These are phyloP conservation scores for Crotalus helleri DNA, from an alignment of 2,113 vertebrate species.

Conservation along the genomic window DNA sequence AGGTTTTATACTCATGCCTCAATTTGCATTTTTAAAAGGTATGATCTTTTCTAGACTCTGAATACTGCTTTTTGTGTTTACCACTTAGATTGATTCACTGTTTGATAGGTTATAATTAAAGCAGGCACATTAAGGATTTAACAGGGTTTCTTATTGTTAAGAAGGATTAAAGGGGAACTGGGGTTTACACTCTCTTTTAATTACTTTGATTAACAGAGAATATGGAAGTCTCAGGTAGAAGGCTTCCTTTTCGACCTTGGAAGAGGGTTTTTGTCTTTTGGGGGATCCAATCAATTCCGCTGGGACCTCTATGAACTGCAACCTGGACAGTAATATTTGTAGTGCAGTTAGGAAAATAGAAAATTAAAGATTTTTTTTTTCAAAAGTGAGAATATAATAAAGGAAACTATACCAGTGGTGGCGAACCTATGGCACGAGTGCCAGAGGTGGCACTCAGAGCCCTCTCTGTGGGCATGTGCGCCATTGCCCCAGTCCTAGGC, in stretches of 20 bases:
- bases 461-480: too few relatives aligned
- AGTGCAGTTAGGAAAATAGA: not conserved
- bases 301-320: not conserved
- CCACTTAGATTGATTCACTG: slow-evolving; percentile 47
- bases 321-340: not conserved
- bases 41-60: slow-evolving; percentile 49
- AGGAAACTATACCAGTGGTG: too few relatives aligned
- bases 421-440: too few relatives aligned
- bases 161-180: slow-evolving; percentile 58
- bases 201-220: slow-evolving; percentile 50
- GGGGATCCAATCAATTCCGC: not conserved
- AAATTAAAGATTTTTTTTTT: not conserved
- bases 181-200: slow-evolving; percentile 56
- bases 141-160: slow-evolving; percentile 57
- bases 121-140: slow-evolving; percentile 62
- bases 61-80: slow-evolving; percentile 50
- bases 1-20: slow-evolving; percentile 53
- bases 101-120: slow-evolving; percentile 65
- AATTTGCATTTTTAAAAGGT: slow-evolving; percentile 64
- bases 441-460: too few relatives aligned
- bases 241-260: slow-evolving; percentile 51
- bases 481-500: too few relatives aligned
- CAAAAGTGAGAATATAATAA: not conserved
- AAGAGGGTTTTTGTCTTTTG: not conserved
- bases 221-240: rapidly evolving